These are phyloP conservation scores for Lutjanus campechanus DNA, from an alignment of 2,797 vertebrate species.

Conservation along the genomic window DNA sequence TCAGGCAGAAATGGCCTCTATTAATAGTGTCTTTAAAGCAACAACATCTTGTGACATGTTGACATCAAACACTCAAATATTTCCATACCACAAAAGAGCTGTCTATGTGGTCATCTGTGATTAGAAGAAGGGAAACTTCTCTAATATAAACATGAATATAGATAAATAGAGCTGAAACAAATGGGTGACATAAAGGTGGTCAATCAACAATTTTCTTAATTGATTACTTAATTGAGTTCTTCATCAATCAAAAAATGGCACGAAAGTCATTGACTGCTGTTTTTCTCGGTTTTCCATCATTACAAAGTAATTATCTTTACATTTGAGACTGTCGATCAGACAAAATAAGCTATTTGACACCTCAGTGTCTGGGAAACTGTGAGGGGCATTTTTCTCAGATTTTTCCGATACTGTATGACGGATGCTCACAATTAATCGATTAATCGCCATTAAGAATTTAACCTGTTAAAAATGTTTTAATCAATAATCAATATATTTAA, in stretches of 20 bases:
- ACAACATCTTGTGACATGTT: constrained; percentile 8
- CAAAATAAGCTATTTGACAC: no score
- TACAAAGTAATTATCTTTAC: background rate
- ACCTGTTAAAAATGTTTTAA: no score
- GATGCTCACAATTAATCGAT: no score
- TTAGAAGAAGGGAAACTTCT: background rate
- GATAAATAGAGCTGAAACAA: background rate
- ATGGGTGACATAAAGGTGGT: background rate
- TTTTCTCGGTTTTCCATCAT: background rate
- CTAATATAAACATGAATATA: no score
- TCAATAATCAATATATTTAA: no score
- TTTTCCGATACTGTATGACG: no score
- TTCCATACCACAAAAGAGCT: background rate
- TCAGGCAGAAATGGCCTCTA: constrained; percentile 36
- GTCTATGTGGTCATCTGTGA: background rate
- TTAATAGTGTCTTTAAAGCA: constrained; percentile 30
- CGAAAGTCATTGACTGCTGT: no score
- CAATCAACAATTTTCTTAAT: background rate
- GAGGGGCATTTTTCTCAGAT: no score
- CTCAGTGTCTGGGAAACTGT: no score
- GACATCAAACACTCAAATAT: constrained; percentile 4
- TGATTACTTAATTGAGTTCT: background rate
- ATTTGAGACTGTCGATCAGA: no score
- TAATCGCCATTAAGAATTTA: no score
- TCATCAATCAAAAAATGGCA: background rate